A percentile compares a stretch with the other conserved stretches of the same genome.
Conservation (phyloP, 1,140 invertebrate species). For the Sogatella furcifera region DNA sequence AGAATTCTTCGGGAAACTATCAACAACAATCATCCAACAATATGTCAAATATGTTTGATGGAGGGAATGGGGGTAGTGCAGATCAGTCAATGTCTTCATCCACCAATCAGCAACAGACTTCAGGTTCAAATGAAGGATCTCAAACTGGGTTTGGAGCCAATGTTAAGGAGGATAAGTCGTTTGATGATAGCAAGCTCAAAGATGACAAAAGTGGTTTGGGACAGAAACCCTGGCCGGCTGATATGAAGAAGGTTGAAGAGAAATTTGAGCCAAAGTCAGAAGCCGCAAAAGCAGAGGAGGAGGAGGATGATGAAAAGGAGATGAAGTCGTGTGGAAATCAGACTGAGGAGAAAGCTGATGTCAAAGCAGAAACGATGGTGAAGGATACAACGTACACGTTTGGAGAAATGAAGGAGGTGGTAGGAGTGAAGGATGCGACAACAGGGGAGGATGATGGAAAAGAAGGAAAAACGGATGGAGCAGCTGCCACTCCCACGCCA, state of each 20-base stretch:
- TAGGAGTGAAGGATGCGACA: slow-evolving; percentile 22
- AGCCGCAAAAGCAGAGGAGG: background rate
- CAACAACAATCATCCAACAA: too few species aligned
- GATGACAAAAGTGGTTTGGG: too few species aligned
- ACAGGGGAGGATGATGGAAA: slow-evolving; percentile 23
- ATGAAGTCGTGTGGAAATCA: slow-evolving; percentile 7
- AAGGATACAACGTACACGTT: background rate
- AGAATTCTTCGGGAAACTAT: too few species aligned
- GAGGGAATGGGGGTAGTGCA: too few species aligned
- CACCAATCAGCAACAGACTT: too few species aligned
- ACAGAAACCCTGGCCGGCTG: background rate
- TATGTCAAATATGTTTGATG: too few species aligned
- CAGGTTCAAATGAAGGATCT: too few species aligned
- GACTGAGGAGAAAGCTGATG: background rate
- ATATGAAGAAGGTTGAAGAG: slow-evolving; percentile 22
- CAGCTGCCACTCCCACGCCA: slow-evolving; percentile 25
- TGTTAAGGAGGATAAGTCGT: too few species aligned
- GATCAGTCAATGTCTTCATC: too few species aligned
- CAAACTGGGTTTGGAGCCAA: too few species aligned
- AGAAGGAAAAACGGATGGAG: slow-evolving; percentile 34
- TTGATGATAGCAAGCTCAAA: too few species aligned
- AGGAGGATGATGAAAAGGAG: background rate
- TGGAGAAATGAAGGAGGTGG: slow-evolving; percentile 25
- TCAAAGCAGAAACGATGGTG: background rate
- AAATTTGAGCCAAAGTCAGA: slow-evolving; percentile 15